Base-by-base conservation (phyloP, 2,113 vertebrate genomes). In the Takifugu bimaculatus region DNA sequence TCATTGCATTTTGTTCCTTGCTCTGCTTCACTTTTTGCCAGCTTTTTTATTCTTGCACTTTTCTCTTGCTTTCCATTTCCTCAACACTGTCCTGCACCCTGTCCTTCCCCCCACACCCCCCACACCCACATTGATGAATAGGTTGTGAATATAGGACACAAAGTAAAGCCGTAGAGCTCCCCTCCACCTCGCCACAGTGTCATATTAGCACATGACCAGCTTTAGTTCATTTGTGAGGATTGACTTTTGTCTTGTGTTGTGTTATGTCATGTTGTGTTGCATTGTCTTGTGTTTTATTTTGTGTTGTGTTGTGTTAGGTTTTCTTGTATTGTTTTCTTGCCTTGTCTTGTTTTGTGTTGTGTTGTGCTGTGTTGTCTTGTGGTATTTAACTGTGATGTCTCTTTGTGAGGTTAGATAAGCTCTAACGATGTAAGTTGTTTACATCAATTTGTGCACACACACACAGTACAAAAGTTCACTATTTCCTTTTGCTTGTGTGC, bases 101-200 rank as follows among this genome's bases (percentile, higher is more conserved):
- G 81, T 70, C 82, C 57, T 61, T 72, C 83, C 83, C 85, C 83
- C 80, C 82, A 75, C 44, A 74, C 81, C 72, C 82, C 57, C 62
- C 75, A 86, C 83, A 86, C 82, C 82, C 82, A 78, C 43, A 76
- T 81, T 77, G 71, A 82, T 87, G 82, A 86, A 85, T 87, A 86
- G 83, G 79, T 72, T 86, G 67, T 81, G 82, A 81, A 87, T 10
- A 86, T 80, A 70, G 83, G 79, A 83, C 83, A 87, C 71, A 77
- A 78, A 82, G 20, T 20, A 20, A 20, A 20, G 20, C 20, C 20
- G 78, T 72, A 65, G 72, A 72, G 74, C 68, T 72, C 53, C 58
- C 53, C 51, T 77, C 73, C 75, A 75, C 75, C 74, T 80, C 65
- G 62, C 75, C 60, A 20, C 63, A 65, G 66, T 51, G 57, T 70